Base-by-base conservation (phyloP, 64 coral and sea anemone species). In the Catalaphyllia jardinei region DNA sequence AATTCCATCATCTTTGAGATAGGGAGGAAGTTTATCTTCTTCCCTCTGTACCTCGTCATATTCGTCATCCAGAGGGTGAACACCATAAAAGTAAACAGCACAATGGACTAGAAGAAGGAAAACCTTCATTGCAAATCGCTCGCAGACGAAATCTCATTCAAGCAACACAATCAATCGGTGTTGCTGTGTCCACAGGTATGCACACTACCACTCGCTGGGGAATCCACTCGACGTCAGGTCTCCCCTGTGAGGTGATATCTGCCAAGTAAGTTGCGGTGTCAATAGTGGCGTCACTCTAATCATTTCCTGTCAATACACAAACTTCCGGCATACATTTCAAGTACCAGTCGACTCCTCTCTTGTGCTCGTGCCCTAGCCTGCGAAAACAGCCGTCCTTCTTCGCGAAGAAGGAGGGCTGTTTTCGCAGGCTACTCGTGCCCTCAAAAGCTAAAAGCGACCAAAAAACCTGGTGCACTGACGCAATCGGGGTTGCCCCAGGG, bases 1-100 rank as follows among this genome's bases (percentile, higher is more conserved):
- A 65, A 98, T 88, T 22, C 95, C 95, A 71, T 98, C 95, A 31
- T 98, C 92, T 69, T 90, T 86, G 16, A 98, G 86, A 71, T 98
- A 98, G 11, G 88, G 79, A 6, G 95, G 95, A 38, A 98, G 74
- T 62, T 72, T 78, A 15, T 67, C 83, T 64, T 94, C 92, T 71
- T 94, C 78, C 38, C 63, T 61, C 72, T 92, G 89, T 14, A 87
- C 62, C 22, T 94, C 92, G 29, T 94, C 92, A 49, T 30, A 52
- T 25, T 92, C 78, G 31, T 94, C 73, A 54, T 94, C 88, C 69
- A 39, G 55, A 64, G 64, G 69, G 77, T 78, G 74, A 52, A 75
- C 78, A 62, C 60, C 72, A 8, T 61, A 64, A 25, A 85, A 89
- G 52, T 86, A 71, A 17, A 85, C 0, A 50, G 62, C 35, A 29